Conservation (phyloP, 92 coral and sea anemone genomes). For the Bergia sp. region DNA sequence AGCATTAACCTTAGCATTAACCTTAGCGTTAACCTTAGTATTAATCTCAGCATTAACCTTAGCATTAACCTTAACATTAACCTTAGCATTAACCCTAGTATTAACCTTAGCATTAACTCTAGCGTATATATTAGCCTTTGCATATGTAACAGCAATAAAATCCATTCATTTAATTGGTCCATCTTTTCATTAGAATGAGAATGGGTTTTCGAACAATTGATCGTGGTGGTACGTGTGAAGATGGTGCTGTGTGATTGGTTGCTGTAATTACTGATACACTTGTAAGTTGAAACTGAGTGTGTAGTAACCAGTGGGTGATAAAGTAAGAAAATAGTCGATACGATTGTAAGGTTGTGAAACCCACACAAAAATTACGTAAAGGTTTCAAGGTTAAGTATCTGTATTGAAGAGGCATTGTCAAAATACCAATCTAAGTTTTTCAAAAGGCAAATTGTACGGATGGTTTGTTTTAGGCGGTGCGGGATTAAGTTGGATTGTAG, state of each 20-base stretch:
- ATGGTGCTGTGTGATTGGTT: neutral
- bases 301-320: too few relatives aligned
- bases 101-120: neutral
- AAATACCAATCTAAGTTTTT: too few relatives aligned
- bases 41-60: neutral
- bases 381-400: too few relatives aligned
- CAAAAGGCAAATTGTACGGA: too few relatives aligned
- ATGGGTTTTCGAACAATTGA: neutral
- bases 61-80: neutral
- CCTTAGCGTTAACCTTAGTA: neutral
- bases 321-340: too few relatives aligned
- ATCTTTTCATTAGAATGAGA: neutral
- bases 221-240: neutral
- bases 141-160: neutral
- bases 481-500: too few relatives aligned
- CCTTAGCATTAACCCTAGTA: neutral
- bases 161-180: neutral
- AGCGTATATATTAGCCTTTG: neutral
- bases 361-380: too few relatives aligned
- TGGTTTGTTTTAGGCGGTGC: too few relatives aligned
- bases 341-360: too few relatives aligned
- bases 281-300: too few relatives aligned
- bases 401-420: too few relatives aligned
- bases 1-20: neutral
- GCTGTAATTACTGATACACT: neutral